Evolutionary conservation across 1,140 invertebrate genomes (phyloP), one percentile per base, ranked within the genome.

Genomic region (Ephestia elutella): DNA sequence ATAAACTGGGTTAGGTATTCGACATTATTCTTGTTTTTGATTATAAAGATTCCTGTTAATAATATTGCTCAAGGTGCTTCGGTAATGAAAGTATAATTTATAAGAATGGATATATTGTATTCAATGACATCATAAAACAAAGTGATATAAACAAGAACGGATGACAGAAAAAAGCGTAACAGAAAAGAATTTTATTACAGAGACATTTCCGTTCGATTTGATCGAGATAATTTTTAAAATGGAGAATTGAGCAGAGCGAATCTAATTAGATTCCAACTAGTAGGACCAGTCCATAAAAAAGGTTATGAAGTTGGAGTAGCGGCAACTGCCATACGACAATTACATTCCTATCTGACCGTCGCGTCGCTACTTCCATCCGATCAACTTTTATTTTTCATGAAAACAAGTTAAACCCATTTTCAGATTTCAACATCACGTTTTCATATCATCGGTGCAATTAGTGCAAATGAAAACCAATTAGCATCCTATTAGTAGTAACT

Each of bases 201-300:
- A 58, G 68, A 74, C 71, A 72, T 78, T 78, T 78, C 73, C 75
- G 75, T 71, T 75, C 65, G 59, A 62, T 71, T 64, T 51, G 66
- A 73, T 70, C 58, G 57, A 71, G 69, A 76, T 74, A 78, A 68
- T 72, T 74, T 75, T 73, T 68, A 73, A 75, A 70, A 65, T 68
- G 51, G 59, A 66, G 49, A 71, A 55, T 58, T 61, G 68, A 66
- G 50, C 56, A 54, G 49, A 54, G 66, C 65, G 71, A 78, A 74
- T 76, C 73, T 69, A 78, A 76, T 78, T 72, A 76, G 75, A 74
- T 71, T 72, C 66, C 60, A 65, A 68, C 64, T 64, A 66, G 65
- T 72, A 59, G 49, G 65, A 71, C 70, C 62, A 56, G 64, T 63
- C 65, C 58, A 73, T 75, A 71, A 75, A 75, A 75, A 73, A 63